These are phyloP conservation scores for Trichonephila clavata DNA, from an alignment of 1,140 invertebrate species.

Conservation along the genomic window DNA sequence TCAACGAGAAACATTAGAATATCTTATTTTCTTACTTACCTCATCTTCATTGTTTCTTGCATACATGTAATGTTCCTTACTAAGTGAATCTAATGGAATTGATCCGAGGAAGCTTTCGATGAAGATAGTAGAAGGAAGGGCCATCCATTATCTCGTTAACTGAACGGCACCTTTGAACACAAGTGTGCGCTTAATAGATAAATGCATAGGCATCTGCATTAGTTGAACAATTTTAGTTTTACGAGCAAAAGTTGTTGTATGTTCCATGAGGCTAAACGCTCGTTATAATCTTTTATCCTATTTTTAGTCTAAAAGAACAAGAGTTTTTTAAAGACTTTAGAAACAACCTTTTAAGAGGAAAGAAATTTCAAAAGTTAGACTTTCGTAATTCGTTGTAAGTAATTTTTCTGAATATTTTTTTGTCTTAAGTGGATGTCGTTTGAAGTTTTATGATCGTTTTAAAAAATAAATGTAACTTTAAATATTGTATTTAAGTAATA, in stretches of 20 bases:
- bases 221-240: background rate
- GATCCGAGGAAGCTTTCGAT: background rate
- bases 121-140: background rate
- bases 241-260: background rate
- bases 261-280: background rate
- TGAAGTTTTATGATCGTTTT: no score
- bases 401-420: no score
- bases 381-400: background rate
- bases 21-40: background rate
- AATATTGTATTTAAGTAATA: no score
- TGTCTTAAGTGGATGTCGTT: no score
- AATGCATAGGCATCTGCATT: background rate
- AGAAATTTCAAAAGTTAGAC: background rate
- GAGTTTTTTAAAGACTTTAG: background rate
- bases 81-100: slow-evolving; percentile 31
- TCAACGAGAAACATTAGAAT: background rate
- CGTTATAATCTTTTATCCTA: background rate
- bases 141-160: slow-evolving; percentile 35
- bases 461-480: no score
- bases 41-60: background rate
- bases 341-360: background rate
- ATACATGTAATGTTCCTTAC: background rate
- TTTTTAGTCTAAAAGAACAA: background rate
- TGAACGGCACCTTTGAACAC: background rate
- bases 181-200: slow-evolving; percentile 26